Evolutionary conservation across 2,113 vertebrate genomes (phyloP).

Genomic region (Garra rufa): DNA sequence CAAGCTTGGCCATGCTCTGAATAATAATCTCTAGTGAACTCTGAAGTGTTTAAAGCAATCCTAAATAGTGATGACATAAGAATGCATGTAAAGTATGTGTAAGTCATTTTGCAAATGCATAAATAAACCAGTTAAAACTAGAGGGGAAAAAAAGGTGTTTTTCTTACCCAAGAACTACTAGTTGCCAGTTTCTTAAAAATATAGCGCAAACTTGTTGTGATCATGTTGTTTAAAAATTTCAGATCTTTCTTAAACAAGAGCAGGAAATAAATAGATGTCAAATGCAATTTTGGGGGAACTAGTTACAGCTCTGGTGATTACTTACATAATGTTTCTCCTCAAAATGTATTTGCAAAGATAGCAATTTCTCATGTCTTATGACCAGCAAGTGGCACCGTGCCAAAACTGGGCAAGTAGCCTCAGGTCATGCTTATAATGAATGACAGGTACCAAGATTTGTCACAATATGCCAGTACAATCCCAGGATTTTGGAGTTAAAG

Average conservation of each 20-base stretch:
- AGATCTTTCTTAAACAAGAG: not conserved
- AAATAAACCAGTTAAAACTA: not conserved
- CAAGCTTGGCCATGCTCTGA: constrained; percentile 51
- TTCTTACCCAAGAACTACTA: not conserved
- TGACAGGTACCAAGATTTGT: no score
- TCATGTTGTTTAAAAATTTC: not conserved
- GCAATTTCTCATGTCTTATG: not conserved
- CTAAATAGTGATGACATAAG: constrained; percentile 31
- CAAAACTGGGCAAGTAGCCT: not conserved
- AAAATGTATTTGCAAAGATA: not conserved
- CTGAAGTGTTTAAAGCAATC: constrained; percentile 41
- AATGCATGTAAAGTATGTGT: constrained; percentile 13
- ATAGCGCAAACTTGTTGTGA: not conserved
- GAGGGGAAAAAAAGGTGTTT: not conserved
- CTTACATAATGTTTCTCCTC: not conserved
- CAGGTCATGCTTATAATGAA: no score
- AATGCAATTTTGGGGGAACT: not conserved
- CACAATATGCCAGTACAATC: no score
- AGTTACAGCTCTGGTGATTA: not conserved
- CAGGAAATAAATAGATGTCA: not conserved
- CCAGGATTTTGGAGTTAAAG: no score
- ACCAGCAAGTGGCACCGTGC: not conserved
- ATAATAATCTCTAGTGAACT: constrained; percentile 49
- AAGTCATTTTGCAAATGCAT: not conserved
- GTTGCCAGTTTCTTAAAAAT: not conserved